Evolutionary conservation across 2,113 vertebrate genomes (phyloP).

Genomic region (Melanerpes aurifrons): DNA sequence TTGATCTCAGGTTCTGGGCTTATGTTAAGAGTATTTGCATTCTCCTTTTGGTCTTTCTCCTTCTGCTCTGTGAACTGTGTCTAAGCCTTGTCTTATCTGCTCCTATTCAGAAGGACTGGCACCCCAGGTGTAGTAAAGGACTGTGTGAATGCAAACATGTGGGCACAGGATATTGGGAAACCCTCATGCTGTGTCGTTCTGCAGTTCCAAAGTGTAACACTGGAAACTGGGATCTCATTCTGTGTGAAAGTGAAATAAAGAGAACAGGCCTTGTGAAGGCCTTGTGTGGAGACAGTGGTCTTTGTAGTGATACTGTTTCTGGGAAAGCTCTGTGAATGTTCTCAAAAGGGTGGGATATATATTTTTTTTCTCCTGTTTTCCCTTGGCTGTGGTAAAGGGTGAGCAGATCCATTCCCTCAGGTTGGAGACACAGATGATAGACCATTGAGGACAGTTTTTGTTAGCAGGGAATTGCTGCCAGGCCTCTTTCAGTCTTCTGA

Average conservation of each 20-base stretch:
- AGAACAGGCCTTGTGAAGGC: rapidly evolving
- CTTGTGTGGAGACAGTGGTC: background rate
- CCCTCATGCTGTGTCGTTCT: rapidly evolving
- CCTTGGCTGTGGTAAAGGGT: background rate
- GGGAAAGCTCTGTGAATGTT: too few species aligned
- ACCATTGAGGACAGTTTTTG: too few species aligned
- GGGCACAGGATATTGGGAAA: rapidly evolving
- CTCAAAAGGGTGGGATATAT: rapidly evolving
- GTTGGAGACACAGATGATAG: too few species aligned
- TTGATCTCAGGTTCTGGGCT: background rate
- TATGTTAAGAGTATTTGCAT: background rate
- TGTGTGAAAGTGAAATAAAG: background rate
- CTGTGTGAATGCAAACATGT: background rate
- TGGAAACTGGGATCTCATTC: rapidly evolving
- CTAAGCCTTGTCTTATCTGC: background rate
- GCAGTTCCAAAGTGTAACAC: too few species aligned
- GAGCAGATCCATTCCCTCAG: too few species aligned
- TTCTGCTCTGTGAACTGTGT: too few species aligned
- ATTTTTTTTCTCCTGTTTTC: background rate
- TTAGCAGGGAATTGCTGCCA: too few species aligned
- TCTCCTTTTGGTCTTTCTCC: background rate
- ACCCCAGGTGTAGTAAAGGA: rapidly evolving
- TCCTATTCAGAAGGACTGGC: background rate
- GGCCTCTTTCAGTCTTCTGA: background rate
- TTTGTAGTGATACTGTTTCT: background rate